A percentile compares a stretch with the other conserved stretches of the same genome.
phyloP scores from a whole-genome alignment of 2,888 invertebrate species.

The Pycnomerus fuliginosus region DNA sequence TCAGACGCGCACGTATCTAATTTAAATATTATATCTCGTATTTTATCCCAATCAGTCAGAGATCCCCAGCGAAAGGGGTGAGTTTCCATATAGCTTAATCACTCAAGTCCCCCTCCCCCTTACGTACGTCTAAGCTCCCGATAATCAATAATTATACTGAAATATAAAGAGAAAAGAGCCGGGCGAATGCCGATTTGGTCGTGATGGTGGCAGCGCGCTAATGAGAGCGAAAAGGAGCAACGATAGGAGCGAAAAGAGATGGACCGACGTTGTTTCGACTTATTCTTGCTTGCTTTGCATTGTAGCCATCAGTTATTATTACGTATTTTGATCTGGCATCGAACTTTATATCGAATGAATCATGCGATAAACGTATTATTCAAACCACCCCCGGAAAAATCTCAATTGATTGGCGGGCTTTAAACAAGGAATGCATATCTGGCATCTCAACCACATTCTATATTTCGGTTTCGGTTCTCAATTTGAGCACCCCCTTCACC shows the following conservation, averaged over 20 bases:
- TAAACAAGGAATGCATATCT: slow-evolving; percentile 14
- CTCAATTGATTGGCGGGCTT: slow-evolving; percentile 13
- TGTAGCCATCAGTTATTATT: slow-evolving; percentile 34
- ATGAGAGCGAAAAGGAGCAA: slow-evolving; percentile 34
- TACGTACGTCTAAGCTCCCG: slow-evolving; percentile 51
- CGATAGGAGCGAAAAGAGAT: slow-evolving; percentile 1
- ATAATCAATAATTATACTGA: slow-evolving; percentile 65
- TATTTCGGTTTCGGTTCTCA: slow-evolving; percentile 40
- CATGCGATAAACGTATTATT: slow-evolving; percentile 38
- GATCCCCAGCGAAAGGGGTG: slow-evolving; percentile 53
- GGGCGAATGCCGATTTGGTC: slow-evolving; percentile 47
- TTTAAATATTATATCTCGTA: slow-evolving; percentile 55
- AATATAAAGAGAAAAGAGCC: slow-evolving; percentile 58
- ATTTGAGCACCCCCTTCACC: slow-evolving; percentile 27
- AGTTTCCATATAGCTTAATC: slow-evolving; percentile 62
- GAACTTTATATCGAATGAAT: slow-evolving; percentile 23
- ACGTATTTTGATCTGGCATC: slow-evolving; percentile 35
- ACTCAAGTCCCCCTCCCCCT: slow-evolving; percentile 48
- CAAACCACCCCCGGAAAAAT: too few relatives aligned
- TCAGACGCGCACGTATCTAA: slow-evolving; percentile 45
- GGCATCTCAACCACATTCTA: slow-evolving; percentile 26
- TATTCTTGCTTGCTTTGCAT: slow-evolving; percentile 36
- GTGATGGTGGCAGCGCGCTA: slow-evolving; percentile 28
- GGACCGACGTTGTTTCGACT: slow-evolving; percentile 20
- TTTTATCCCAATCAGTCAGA: slow-evolving; percentile 54